Conservation (phyloP, 2,888 invertebrate species). For the Heliconius erato region DNA sequence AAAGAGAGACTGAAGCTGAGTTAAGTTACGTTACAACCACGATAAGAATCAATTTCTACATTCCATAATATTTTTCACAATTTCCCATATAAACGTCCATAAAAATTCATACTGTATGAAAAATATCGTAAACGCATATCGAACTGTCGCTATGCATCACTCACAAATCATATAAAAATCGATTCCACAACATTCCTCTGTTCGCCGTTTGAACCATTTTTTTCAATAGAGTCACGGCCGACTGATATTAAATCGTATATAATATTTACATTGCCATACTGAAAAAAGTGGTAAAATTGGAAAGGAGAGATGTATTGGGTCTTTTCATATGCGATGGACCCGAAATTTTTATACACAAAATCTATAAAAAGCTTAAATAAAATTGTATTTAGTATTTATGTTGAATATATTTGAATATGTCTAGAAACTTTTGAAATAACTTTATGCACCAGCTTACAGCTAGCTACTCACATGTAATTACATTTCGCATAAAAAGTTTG, state of each 20-base stretch:
- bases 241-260: conserved; percentile 52
- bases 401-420: neutral
- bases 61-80: neutral
- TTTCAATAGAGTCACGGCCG: conserved; percentile 46
- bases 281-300: conserved; percentile 36
- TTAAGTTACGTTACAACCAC: neutral
- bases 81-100: neutral
- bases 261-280: conserved; percentile 47
- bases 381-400: neutral
- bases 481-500: neutral
- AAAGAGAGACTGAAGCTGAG: no score
- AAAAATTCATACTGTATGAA: neutral
- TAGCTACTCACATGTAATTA: conserved; percentile 3
- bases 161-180: conserved; percentile 40
- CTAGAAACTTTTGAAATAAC: conserved; percentile 4
- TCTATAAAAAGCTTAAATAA: conserved; percentile 21
- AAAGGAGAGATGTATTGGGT: conserved; percentile 35
- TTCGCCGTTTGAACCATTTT: conserved; percentile 30
- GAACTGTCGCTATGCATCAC: conserved; percentile 18
- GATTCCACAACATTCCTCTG: conserved; percentile 43
- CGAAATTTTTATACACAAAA: conserved; percentile 40
- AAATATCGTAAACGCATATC: neutral
- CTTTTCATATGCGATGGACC: conserved; percentile 45
- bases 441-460: neutral
- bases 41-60: neutral